These are phyloP conservation scores for Cassiopea xamachana DNA, from an alignment of 30 jellyfish, hydroid and myxozoan genomes.

Conservation along the genomic window DNA sequence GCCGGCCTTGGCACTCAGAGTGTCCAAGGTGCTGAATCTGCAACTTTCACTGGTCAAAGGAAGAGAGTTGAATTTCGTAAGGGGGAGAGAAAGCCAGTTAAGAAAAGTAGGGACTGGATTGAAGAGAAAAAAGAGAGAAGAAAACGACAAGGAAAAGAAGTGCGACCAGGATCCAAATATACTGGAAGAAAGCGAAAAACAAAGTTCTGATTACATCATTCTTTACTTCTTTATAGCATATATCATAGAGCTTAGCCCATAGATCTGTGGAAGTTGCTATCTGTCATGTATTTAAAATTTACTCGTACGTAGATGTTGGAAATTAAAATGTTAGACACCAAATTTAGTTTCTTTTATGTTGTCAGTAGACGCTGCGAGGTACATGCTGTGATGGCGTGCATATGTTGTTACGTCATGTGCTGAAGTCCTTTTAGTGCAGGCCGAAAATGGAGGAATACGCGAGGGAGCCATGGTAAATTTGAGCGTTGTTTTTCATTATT, in stretches of 20 bases:
- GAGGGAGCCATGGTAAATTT: constrained; percentile 89
- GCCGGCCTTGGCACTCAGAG: constrained; percentile 74
- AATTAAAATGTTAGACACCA: too few relatives aligned
- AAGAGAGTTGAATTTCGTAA: constrained; percentile 2
- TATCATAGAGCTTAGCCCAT: too few relatives aligned
- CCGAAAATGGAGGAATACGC: constrained; percentile 95
- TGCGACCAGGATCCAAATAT: constrained; percentile 80
- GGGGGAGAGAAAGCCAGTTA: constrained; percentile 61
- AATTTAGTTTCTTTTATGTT: too few relatives aligned
- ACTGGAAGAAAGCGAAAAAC: constrained; percentile 85
- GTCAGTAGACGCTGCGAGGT: not conserved
- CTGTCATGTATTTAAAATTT: too few relatives aligned
- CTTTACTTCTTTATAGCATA: not conserved
- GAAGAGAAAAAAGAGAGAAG: constrained; percentile 83
- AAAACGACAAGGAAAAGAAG: constrained; percentile 93
- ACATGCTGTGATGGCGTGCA: not conserved
- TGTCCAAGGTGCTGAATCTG: constrained; percentile 41
- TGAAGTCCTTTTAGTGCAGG: constrained; percentile 4
- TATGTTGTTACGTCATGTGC: constrained; percentile 6
- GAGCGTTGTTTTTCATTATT: too few relatives aligned
- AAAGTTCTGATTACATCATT: constrained; percentile 32
- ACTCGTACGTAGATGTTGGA: too few relatives aligned
- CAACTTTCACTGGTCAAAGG: constrained; percentile 42
- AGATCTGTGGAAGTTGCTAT: too few relatives aligned
- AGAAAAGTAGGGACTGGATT: constrained; percentile 93